Evolutionary conservation across 2,797 vertebrate genomes (phyloP).

Genomic region (Coendou prehensilis): DNA sequence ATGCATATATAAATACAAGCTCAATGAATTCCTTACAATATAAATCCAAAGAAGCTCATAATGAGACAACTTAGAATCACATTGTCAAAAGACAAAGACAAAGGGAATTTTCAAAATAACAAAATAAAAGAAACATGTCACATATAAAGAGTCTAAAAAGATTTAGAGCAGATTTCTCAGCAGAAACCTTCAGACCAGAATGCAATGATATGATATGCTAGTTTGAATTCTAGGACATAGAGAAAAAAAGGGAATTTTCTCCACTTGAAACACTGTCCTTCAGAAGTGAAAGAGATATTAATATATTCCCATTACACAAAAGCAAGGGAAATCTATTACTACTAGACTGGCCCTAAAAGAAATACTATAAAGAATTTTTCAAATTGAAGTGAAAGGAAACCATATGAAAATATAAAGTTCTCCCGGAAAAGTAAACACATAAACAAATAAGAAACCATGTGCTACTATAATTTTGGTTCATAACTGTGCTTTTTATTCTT

Average conservation of each 20-base stretch:
- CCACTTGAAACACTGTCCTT: neutral
- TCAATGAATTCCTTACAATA: neutral
- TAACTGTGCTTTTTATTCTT: neutral
- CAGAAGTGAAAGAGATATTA: neutral
- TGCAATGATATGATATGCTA: neutral
- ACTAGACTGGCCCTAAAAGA: neutral
- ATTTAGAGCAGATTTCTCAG: conserved; percentile 8
- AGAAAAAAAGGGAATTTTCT: neutral
- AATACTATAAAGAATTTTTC: neutral
- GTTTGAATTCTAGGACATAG: neutral
- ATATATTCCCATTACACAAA: neutral
- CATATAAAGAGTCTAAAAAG: neutral
- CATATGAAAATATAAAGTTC: neutral
- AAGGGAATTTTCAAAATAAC: neutral
- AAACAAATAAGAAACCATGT: neutral
- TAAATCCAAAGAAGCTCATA: neutral
- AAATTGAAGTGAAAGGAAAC: neutral
- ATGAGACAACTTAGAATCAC: neutral
- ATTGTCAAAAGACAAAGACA: neutral
- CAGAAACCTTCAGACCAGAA: neutral
- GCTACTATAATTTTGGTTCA: neutral
- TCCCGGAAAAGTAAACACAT: neutral
- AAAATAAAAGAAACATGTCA: neutral
- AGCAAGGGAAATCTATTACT: neutral
- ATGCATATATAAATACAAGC: neutral